These are phyloP conservation scores for Haliclystus octoradiatus DNA, from an alignment of 30 jellyfish, hydroid and myxozoan genomes.

Conservation along the genomic window DNA sequence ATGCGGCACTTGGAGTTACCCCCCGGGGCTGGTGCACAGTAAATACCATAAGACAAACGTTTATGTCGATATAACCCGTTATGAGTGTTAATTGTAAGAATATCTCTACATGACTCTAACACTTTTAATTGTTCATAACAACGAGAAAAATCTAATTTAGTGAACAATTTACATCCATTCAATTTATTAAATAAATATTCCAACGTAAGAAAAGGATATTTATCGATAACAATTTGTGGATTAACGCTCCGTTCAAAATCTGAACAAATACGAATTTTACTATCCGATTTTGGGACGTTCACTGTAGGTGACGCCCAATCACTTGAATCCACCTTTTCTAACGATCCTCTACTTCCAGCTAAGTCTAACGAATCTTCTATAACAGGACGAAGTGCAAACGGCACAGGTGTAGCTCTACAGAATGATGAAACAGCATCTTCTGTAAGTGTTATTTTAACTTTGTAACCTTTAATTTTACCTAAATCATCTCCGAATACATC, in stretches of 20 bases:
- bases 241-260: not conserved
- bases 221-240: not conserved
- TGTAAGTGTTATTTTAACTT: too few species aligned
- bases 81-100: not conserved
- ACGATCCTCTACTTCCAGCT: too few species aligned
- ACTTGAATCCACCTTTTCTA: too few species aligned
- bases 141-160: slow-evolving; percentile 22
- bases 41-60: not conserved
- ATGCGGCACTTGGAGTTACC: too few species aligned
- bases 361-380: too few species aligned
- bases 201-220: slow-evolving; percentile 7
- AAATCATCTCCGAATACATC: too few species aligned
- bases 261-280: not conserved
- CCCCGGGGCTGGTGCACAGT: not conserved
- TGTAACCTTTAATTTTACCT: too few species aligned
- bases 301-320: too few species aligned
- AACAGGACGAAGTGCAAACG: too few species aligned
- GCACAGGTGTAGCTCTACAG: too few species aligned
- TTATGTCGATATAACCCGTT: slow-evolving; percentile 15
- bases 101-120: not conserved
- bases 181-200: not conserved
- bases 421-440: too few species aligned
- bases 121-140: slow-evolving; percentile 3
- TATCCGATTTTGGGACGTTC: not conserved
- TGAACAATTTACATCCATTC: slow-evolving; percentile 26